These are phyloP conservation scores for Eledona agricola DNA, from an alignment of 2,888 invertebrate genomes.

Conservation along the genomic window DNA sequence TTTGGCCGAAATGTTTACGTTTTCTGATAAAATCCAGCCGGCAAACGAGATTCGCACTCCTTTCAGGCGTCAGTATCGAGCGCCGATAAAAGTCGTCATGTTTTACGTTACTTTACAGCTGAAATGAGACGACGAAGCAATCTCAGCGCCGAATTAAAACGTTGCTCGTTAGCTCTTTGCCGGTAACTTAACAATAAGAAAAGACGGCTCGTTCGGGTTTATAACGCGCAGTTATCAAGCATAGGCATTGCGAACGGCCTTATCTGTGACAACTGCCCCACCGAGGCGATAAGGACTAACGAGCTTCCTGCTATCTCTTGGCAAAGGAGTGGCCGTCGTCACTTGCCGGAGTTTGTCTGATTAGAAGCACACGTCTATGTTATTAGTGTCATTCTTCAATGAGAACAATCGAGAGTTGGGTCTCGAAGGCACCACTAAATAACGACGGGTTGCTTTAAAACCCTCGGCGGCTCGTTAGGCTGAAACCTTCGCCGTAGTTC, in stretches of 20 bases:
- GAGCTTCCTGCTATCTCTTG: constrained; percentile 52
- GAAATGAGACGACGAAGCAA: not conserved
- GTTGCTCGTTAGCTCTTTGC: not conserved
- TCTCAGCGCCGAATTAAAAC: not conserved
- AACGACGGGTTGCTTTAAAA: constrained; percentile 31
- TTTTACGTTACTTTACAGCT: no score
- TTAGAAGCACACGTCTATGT: constrained; percentile 37
- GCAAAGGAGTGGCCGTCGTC: constrained; percentile 38
- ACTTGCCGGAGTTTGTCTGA: constrained; percentile 41
- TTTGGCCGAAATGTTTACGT: constrained; percentile 19
- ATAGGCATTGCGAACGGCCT: constrained; percentile 46
- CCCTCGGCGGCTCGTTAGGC: constrained; percentile 30
- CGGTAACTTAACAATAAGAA: constrained; percentile 23
- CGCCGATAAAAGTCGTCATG: no score
- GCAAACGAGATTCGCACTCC: constrained; percentile 5
- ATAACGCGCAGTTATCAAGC: constrained; percentile 45
- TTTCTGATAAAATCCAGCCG: constrained; percentile 23
- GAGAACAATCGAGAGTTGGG: constrained; percentile 30
- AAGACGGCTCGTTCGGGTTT: constrained; percentile 37
- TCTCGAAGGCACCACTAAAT: constrained; percentile 11
- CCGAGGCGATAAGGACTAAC: constrained; percentile 56
- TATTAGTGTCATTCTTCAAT: constrained; percentile 32
- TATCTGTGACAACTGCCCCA: constrained; percentile 57
- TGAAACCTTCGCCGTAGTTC: constrained; percentile 15
- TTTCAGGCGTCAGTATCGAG: no score